Percentiles rank a stretch among this genome's conserved stretches.
phyloP scores from a whole-genome alignment of 1,140 invertebrate genomes.

The Bombus waltoni region DNA sequence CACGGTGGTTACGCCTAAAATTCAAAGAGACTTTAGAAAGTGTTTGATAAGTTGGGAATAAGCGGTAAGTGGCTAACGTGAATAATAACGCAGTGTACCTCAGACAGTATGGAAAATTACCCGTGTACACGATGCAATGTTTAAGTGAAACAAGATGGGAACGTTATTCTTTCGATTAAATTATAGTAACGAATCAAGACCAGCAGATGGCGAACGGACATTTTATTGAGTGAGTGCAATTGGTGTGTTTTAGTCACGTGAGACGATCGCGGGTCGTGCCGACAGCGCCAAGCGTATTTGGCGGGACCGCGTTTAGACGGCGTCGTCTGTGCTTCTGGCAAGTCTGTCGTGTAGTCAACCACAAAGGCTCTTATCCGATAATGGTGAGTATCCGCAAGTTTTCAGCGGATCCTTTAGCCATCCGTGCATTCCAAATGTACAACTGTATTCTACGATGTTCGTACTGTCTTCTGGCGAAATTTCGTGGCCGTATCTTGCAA shows the following conservation, averaged over 20 bases:
- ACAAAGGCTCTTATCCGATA: slow-evolving; percentile 72
- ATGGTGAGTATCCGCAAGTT: slow-evolving; percentile 84
- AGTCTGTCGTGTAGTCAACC: slow-evolving; percentile 72
- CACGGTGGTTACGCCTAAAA: not conserved
- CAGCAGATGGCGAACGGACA: slow-evolving; percentile 44
- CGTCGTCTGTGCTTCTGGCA: slow-evolving; percentile 73
- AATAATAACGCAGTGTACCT: slow-evolving; percentile 27
- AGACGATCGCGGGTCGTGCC: slow-evolving; percentile 63
- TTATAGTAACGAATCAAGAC: not conserved
- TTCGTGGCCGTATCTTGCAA: slow-evolving; percentile 75
- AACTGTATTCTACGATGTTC: slow-evolving; percentile 60
- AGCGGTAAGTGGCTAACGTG: slow-evolving; percentile 5
- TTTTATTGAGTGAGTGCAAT: slow-evolving; percentile 43
- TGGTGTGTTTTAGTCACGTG: slow-evolving; percentile 73
- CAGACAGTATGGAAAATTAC: slow-evolving; percentile 39
- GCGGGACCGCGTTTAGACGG: slow-evolving; percentile 78
- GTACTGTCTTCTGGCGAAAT: slow-evolving; percentile 77
- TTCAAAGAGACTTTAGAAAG: not conserved
- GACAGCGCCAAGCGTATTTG: slow-evolving; percentile 78
- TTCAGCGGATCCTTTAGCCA: slow-evolving; percentile 74
- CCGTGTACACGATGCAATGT: slow-evolving; percentile 8
- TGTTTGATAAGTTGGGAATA: slow-evolving; percentile 19
- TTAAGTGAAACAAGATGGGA: slow-evolving; percentile 20
- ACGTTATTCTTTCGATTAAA: not conserved
- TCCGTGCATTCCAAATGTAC: slow-evolving; percentile 62